Evolutionary conservation across 2,797 vertebrate species (phyloP), one percentile per base, ranked within the genome.

Genomic region (Pelobates cultripes): DNA sequence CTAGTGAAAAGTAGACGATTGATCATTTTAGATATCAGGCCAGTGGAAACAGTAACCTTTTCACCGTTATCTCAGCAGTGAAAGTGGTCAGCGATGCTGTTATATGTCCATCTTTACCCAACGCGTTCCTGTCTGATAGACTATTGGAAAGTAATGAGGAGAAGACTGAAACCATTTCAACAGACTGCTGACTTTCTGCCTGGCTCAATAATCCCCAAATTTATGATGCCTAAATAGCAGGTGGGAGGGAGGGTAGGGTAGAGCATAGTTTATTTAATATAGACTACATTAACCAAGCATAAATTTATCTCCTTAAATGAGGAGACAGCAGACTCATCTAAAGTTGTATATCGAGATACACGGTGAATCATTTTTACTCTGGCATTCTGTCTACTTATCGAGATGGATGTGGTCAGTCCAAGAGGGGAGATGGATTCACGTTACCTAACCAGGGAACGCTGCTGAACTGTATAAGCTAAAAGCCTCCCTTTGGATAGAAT

Each of bases 161-260:
- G 0, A 15, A 70, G 67, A 81, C 8, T 43, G 79, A 81, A 63
- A 43, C 66, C 53, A 86, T 87, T 86, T 84, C 87, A 87, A 87
- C 89, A 88, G 71, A 2, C 87, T 84, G 84, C 86, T 89, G 75
- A 84, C 86, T 90, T 86, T 68, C 76, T 55, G 85, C 83, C 0
- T 0, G 81, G 85, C 85, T 90, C 88, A 64, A 90, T 91, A 91
- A 89, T 87, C 85, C 83, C 51, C 60, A n/a, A 88, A 91, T 90
- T 88, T 86, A 91, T 91, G 86, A 64, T 74, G 69, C 15, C 79
- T 73, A 41, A 85, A 86, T 82, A 85, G 82, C 2, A 0, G 70
- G 75, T 79, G 87, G 82, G 85, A 85, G 86, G 73, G 70, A 5
- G 0, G 7, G 63, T 40, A 78, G 77, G 68, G 71, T 43, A 61